phyloP scores from a whole-genome alignment of 2,888 invertebrate genomes.

The Drosophila nr. perissopoda region DNA sequence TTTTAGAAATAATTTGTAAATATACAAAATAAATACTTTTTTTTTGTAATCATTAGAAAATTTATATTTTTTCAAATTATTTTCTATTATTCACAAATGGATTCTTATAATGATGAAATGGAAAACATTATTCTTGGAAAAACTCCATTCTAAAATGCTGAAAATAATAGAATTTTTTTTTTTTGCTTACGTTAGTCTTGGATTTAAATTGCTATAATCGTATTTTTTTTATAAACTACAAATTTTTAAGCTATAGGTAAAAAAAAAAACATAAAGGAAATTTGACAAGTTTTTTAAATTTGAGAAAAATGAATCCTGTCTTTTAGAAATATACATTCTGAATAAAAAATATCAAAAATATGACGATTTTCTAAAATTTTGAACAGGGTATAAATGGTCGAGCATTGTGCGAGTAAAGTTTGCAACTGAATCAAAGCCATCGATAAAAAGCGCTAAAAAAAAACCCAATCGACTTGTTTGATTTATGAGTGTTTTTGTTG shows the following conservation, averaged over 20 bases:
- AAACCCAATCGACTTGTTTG: conserved; percentile 47
- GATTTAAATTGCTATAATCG: too few species aligned
- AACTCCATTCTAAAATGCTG: neutral
- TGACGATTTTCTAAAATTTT: neutral
- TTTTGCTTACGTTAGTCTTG: too few species aligned
- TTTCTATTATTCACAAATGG: too few species aligned
- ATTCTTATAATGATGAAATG: too few species aligned
- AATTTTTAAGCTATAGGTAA: neutral
- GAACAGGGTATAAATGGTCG: neutral
- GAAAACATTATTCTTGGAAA: too few species aligned
- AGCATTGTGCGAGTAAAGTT: conserved; percentile 17
- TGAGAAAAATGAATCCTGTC: neutral
- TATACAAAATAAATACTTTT: too few species aligned
- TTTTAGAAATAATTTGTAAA: too few species aligned
- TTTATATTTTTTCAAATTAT: too few species aligned
- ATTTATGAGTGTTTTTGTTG: conserved; percentile 45
- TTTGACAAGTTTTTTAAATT: neutral
- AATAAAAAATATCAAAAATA: neutral
- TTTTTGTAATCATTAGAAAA: too few species aligned
- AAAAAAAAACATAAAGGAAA: neutral
- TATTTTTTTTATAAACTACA: too few species aligned
- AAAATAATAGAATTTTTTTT: neutral
- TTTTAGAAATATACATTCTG: neutral
- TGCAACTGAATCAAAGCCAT: conserved; percentile 20
- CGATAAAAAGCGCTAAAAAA: conserved; percentile 34